Base-by-base conservation (phyloP, 1,140 invertebrate genomes). In the Aphelenchoides fujianensis region DNA sequence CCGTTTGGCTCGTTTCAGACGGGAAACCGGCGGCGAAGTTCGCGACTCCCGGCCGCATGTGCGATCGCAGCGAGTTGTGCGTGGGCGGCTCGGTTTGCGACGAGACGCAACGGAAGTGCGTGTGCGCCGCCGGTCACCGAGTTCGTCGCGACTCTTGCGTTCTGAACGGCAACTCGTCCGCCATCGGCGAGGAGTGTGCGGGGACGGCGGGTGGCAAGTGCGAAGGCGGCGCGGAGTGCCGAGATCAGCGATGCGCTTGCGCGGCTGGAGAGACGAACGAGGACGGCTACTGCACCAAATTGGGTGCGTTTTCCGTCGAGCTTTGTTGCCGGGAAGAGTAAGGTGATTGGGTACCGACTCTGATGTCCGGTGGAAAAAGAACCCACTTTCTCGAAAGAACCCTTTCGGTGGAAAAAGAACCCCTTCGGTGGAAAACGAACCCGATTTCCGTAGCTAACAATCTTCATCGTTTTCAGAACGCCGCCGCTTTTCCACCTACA, bases 51-150 rank as follows among this genome's bases (percentile, higher is more conserved):
- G 78, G 78, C 48, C 48, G 53, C 16, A 34, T 70, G 12, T 79
- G 77, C 34, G 55, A 57, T 9, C 34, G 72, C 41, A 70, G 72
- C 23, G 71, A 79, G 34, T 32, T 79, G 1, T 79, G 77, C 62
- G 34, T 62, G 27, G 77, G 77, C 3, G 77, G 77, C 19, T 77
- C 78, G 1, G 74, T 79, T 62, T 79, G 77, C 57, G 77, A 79
- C 68, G 55, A 53, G 54, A 69, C 71, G 63, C 32, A 1, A 7
- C 35, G 69, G 36, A 66, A 41, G n/a, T 79, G 77, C 68, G 71
- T 74, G n/a, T 79, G 77, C 66, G 78, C 74, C 1, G 66, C 66
- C 3, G 64, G 72, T 16, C 77, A 79, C 57, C 31, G 37, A 1
- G 53, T 66, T 28, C 66, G 54, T 9, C 52, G 66, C 7, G 78